A percentile compares a stretch with the other conserved stretches of the same genome.
Evolutionary conservation across 2,797 vertebrate genomes (phyloP).

Genomic region (Mormyrus hasselquistii): DNA sequence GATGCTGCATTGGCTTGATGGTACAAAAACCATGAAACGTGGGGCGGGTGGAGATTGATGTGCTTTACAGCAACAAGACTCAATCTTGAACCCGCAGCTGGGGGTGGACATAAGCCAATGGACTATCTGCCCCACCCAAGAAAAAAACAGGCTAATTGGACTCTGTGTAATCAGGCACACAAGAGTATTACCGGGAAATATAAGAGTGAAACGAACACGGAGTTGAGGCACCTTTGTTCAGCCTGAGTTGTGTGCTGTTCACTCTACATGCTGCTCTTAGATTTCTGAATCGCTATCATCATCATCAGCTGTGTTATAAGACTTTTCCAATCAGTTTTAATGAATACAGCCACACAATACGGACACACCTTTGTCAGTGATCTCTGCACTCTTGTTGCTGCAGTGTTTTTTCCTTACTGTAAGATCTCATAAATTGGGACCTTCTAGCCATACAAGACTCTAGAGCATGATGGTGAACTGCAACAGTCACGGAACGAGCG

Average conservation of each 20-base stretch:
- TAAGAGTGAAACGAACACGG: background rate
- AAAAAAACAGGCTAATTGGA: background rate
- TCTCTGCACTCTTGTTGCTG: background rate
- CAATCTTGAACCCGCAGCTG: slow-evolving; percentile 1
- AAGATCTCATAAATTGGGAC: background rate
- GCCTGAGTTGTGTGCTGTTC: background rate
- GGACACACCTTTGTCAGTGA: background rate
- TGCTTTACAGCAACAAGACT: background rate
- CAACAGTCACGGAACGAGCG: background rate
- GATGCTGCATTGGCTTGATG: slow-evolving; percentile 22
- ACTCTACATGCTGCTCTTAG: background rate
- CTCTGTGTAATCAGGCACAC: background rate
- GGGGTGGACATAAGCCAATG: background rate
- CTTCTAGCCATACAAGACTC: background rate
- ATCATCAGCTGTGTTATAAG: background rate
- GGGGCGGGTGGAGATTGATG: slow-evolving; percentile 35
- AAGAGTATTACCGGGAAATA: background rate
- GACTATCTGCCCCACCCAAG: background rate
- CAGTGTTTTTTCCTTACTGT: background rate
- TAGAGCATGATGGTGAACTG: background rate
- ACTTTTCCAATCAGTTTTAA: background rate
- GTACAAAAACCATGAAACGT: slow-evolving; percentile 18
- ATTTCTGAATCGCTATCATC: background rate
- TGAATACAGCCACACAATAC: background rate
- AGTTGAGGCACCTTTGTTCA: background rate